Evolutionary conservation across 53 echinoderm and acorn worm genomes (phyloP).

Genomic region (Stichopus horrens): DNA sequence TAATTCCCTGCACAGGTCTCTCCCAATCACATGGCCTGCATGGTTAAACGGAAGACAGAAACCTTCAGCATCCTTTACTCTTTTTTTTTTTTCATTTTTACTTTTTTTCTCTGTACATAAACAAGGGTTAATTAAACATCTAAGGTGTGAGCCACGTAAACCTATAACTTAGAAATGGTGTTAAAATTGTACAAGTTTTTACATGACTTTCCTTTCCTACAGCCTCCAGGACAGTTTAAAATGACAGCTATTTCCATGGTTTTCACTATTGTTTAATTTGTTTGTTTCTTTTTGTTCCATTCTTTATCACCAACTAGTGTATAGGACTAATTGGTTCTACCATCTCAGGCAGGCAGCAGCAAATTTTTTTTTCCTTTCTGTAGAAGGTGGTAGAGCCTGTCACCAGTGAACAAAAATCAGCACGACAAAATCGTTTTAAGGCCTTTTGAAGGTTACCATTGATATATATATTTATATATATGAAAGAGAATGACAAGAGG

Average conservation of each 20-base stretch:
- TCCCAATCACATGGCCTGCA: constrained; percentile 16
- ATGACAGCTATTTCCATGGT: not conserved
- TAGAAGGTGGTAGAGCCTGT: not conserved
- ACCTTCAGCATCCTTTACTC: not conserved
- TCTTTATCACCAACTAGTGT: too few relatives aligned
- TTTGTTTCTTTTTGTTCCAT: too few relatives aligned
- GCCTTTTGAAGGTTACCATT: too few relatives aligned
- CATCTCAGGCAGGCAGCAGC: too few relatives aligned
- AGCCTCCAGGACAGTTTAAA: constrained; percentile 32
- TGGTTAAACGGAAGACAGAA: constrained; percentile 15
- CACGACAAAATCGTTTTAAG: too few relatives aligned
- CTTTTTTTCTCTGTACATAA: not conserved
- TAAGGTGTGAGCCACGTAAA: constrained; percentile 26
- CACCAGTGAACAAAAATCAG: too few relatives aligned
- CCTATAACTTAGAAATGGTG: constrained; percentile 32
- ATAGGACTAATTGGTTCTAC: too few relatives aligned
- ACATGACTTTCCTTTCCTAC: not conserved
- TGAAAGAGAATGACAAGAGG: too few relatives aligned
- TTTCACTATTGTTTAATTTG: not conserved
- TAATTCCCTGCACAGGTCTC: not conserved
- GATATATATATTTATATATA: too few relatives aligned
- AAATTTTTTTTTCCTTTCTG: too few relatives aligned
- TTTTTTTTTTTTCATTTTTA: not conserved
- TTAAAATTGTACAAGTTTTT: constrained; percentile 29
- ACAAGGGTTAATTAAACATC: constrained; percentile 22